phyloP scores from a whole-genome alignment of 1,140 invertebrate species.

The Protaetia brevitarsis region DNA sequence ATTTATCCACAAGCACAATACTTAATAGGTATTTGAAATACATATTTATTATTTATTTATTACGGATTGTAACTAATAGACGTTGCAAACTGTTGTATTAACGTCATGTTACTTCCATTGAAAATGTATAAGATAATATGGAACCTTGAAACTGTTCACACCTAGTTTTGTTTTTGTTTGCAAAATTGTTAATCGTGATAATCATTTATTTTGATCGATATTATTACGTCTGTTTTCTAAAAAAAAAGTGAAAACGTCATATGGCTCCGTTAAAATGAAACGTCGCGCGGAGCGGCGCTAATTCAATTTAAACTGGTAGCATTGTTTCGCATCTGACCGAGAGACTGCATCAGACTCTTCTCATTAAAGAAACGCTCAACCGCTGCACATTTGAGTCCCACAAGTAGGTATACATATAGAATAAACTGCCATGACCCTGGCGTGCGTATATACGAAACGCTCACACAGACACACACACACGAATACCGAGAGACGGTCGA shows the following conservation, averaged over 20 bases:
- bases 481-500: background rate
- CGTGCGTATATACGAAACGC: constrained; percentile 15
- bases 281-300: background rate
- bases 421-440: constrained; percentile 17
- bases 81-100: too few species aligned
- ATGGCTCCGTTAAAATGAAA: background rate
- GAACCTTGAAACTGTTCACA: too few species aligned
- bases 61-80: too few species aligned
- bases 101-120: too few species aligned
- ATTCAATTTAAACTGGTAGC: constrained; percentile 5
- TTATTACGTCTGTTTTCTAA: too few species aligned
- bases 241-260: too few species aligned
- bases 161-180: too few species aligned
- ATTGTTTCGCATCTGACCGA: constrained; percentile 9
- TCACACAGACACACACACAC: constrained; percentile 9
- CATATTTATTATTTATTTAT: too few species aligned
- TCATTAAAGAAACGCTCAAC: constrained; percentile 18
- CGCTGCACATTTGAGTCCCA: constrained; percentile 11
- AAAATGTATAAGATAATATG: too few species aligned
- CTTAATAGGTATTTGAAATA: too few species aligned
- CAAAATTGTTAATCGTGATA: too few species aligned
- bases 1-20: too few species aligned
- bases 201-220: background rate
- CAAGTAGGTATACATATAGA: constrained; percentile 14
- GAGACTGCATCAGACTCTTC: constrained; percentile 17